A percentile compares a stretch with the other conserved stretches of the same genome.
Conservation (phyloP, 2,113 vertebrate genomes). For the Nycticebus coucang region DNA sequence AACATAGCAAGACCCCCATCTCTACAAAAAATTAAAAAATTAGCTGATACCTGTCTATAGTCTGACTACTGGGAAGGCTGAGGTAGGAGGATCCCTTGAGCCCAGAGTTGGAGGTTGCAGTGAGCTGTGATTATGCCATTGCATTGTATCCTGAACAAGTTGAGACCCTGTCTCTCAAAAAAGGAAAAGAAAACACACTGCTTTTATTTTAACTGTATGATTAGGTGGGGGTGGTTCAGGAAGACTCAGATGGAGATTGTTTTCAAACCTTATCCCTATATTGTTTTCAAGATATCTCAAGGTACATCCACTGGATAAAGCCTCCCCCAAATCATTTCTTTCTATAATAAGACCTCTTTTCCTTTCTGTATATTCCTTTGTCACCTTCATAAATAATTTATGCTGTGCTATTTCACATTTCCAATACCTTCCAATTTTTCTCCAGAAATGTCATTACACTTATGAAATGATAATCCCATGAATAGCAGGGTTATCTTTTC, state of each 20-base stretch:
- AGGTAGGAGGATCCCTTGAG: no score
- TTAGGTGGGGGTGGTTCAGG: background rate
- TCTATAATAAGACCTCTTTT: background rate
- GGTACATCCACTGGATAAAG: background rate
- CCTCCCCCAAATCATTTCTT: background rate
- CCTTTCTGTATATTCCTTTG: background rate
- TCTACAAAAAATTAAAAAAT: no score
- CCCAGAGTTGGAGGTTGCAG: no score
- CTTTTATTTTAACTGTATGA: background rate
- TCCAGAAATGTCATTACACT: background rate
- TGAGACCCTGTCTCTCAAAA: no score
- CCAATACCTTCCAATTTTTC: constrained; percentile 13
- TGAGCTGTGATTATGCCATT: no score
- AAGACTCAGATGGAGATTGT: background rate
- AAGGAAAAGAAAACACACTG: no score
- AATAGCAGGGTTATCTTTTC: background rate
- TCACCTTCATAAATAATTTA: background rate
- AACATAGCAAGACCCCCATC: no score
- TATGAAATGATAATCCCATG: background rate
- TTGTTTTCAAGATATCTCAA: constrained; percentile 6
- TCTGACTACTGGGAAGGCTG: no score
- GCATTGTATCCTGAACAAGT: no score
- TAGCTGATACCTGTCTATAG: no score
- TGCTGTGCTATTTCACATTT: background rate
- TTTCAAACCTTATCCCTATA: background rate